phyloP scores from a whole-genome alignment of 1,140 invertebrate genomes.

The Achatina immaculata region DNA sequence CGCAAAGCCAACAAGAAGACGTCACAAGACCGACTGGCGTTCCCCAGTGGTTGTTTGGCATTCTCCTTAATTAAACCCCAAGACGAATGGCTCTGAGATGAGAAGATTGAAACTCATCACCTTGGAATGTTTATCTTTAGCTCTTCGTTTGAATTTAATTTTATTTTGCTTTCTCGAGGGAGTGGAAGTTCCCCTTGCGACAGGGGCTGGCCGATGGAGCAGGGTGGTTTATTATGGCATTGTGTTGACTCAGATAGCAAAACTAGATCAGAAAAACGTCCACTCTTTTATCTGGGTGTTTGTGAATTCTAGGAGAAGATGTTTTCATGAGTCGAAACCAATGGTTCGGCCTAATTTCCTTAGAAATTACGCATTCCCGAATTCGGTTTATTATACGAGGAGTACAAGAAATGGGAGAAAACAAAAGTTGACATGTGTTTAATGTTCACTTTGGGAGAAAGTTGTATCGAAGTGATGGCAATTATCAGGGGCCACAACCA shows the following conservation, averaged over 20 bases:
- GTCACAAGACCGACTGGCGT: conserved; percentile 1
- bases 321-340: neutral
- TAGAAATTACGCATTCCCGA: no score
- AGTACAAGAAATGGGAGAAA: no score
- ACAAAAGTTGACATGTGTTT: no score
- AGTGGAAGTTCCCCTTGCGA: neutral
- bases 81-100: neutral
- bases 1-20: conserved; percentile 28
- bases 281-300: neutral
- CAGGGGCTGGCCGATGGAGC: neutral
- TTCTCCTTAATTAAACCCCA: conserved; percentile 18
- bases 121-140: conserved; percentile 9
- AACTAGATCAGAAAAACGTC: neutral
- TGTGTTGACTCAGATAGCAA: conserved; percentile 1
- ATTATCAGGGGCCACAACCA: no score
- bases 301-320: neutral
- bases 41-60: conserved; percentile 5
- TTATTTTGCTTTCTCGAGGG: conserved; percentile 21
- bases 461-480: no score
- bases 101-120: conserved; percentile 20
- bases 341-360: no score
- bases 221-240: neutral
- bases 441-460: no score
- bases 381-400: no score
- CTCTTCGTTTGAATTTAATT: conserved; percentile 24